These are phyloP conservation scores for Spinus olivaceus DNA, from an alignment of 2,797 vertebrate species.

Conservation along the genomic window DNA sequence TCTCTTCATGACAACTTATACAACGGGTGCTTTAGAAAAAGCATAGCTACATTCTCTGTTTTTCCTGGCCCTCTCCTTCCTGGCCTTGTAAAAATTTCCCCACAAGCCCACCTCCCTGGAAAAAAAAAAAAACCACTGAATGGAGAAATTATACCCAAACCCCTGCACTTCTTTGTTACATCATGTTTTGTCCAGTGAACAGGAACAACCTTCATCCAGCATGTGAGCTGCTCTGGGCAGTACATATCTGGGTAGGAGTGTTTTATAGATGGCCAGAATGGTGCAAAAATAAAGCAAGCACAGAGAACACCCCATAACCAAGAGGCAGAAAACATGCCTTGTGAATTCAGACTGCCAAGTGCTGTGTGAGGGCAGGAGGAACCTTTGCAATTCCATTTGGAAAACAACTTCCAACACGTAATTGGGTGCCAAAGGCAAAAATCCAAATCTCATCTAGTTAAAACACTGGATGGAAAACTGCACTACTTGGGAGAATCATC, in stretches of 20 bases:
- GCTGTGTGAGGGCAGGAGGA: not conserved
- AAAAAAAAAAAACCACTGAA: not conserved
- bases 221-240: fast-evolving
- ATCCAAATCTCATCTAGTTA: not conserved
- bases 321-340: not conserved
- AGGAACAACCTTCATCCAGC: not conserved
- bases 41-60: fast-evolving
- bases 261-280: not conserved
- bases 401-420: not conserved
- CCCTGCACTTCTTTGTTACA: not conserved
- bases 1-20: not conserved
- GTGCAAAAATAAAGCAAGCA: not conserved
- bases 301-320: not conserved
- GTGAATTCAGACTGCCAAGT: not conserved
- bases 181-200: not conserved
- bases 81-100: not conserved
- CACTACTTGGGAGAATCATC: not conserved
- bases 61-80: not conserved
- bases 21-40: not conserved
- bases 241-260: fast-evolving
- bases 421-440: not conserved
- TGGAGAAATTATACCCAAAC: not conserved
- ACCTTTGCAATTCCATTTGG: not conserved
- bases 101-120: not conserved
- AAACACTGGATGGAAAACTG: not conserved